Percentiles rank a stretch among this genome's conserved stretches.
Evolutionary conservation across 2,888 invertebrate genomes (phyloP).

Genomic region (Macroteleia sp.): DNA sequence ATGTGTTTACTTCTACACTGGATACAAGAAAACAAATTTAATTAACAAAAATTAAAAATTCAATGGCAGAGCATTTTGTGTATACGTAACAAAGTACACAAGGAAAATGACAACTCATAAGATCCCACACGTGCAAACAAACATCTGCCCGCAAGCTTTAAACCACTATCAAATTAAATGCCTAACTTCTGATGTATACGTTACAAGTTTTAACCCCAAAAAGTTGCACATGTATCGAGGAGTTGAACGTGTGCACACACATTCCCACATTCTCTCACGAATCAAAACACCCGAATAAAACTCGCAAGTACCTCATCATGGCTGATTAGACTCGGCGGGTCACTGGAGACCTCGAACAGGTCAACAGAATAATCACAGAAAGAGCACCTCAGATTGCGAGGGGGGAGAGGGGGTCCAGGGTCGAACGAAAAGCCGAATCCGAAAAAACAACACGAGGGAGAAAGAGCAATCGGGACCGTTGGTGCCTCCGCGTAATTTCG

Average conservation of each 20-base stretch:
- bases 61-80: no score
- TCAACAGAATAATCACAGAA: constrained; percentile 41
- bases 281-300: not conserved
- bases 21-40: no score
- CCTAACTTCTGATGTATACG: no score
- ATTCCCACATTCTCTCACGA: not conserved
- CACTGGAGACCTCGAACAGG: constrained; percentile 21
- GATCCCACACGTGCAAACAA: no score
- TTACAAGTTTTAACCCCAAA: no score
- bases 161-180: no score
- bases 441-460: constrained; percentile 8
- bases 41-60: no score
- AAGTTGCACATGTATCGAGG: no score
- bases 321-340: constrained; percentile 20
- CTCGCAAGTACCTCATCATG: constrained; percentile 37
- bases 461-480: not conserved
- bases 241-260: not conserved
- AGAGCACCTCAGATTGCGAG: constrained; percentile 23
- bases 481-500: not conserved
- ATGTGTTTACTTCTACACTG: no score
- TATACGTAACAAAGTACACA: no score
- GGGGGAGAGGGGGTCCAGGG: not conserved
- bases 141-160: no score
- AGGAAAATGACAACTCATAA: no score
- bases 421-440: not conserved